A percentile compares a stretch with the other conserved stretches of the same genome.
phyloP scores from a whole-genome alignment of 2,888 invertebrate genomes.

The Laothoe populi region DNA sequence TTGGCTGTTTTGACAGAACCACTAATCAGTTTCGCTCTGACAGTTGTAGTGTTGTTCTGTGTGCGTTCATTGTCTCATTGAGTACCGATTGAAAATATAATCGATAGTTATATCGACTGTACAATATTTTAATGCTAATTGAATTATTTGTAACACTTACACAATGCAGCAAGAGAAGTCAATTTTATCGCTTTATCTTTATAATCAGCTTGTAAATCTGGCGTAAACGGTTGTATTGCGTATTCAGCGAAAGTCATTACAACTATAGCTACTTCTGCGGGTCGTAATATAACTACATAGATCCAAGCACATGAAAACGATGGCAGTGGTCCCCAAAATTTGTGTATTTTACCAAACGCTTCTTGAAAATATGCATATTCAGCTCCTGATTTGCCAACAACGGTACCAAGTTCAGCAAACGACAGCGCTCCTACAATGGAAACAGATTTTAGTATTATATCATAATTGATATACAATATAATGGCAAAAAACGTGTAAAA shows the following conservation, averaged over 20 bases:
- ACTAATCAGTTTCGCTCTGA: not conserved
- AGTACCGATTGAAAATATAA: not conserved
- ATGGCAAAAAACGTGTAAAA: constrained; percentile 1
- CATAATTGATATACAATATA: not conserved
- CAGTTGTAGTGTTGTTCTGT: constrained; percentile 16
- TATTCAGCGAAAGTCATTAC: constrained; percentile 91
- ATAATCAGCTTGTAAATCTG: constrained; percentile 69
- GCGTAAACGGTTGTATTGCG: constrained; percentile 86
- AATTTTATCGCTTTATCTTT: constrained; percentile 84
- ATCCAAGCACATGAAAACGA: constrained; percentile 92
- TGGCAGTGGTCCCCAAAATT: constrained; percentile 89
- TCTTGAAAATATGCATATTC: constrained; percentile 92
- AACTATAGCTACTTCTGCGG: constrained; percentile 91
- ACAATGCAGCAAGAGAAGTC: constrained; percentile 86
- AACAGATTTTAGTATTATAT: not conserved
- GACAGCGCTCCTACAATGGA: constrained; percentile 88
- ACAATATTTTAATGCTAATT: not conserved
- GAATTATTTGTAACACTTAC: constrained; percentile 66
- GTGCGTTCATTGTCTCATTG: not conserved
- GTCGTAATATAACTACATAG: constrained; percentile 89
- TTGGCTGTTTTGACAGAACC: not conserved
- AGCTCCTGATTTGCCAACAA: constrained; percentile 91
- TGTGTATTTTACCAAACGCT: constrained; percentile 88
- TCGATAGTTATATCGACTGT: constrained; percentile 9
- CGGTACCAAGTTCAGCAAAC: constrained; percentile 92